Evolutionary conservation across 2,888 invertebrate genomes (phyloP), one percentile per base, ranked within the genome.

Genomic region (Cerceris rybyensis): DNA sequence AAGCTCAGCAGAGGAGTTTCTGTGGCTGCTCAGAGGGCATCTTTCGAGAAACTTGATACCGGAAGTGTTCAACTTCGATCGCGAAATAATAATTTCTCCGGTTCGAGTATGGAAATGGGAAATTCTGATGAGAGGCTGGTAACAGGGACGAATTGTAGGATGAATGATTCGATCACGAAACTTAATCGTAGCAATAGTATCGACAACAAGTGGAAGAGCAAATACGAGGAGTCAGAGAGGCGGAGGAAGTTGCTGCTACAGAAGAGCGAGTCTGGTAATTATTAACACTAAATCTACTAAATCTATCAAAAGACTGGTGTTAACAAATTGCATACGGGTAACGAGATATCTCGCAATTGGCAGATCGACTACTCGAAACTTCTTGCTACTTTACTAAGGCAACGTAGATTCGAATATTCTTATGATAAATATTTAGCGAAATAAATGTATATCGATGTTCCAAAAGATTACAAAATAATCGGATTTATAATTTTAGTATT

Each of bases 141-240:
- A 7, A 55, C 54, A 13, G 17, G 39, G 6, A 42, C 42, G 0
- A 54, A 50, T 50, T 76, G 66, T 42, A 85, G 73, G 59, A 78
- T 57, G 46, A 75, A 55, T 50, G 84, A 84, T 17, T 16, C 41
- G 28, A 17, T 67, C 28, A 49, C 81, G 1, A 86, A 84, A 74
- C 75, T 91, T 42, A 88, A 88, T 65, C 84, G 90, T 13, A 90
- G 85, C 80, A 88, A 90, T 76, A 90, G 88, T 55, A 83, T 88
- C 54, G 91, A 91, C 59, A 88, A 66, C 58, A 90, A 89, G 71
- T 96, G 96, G 96, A 96, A 95, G 93, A 93, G 92, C 81, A 95
- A 95, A 93, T 96, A 94, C 91, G 96, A 96, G 87, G 96, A 96
- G 58, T 94, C 95, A 7, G 96, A 96, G 90, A 94, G 94, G 87